Conservation (phyloP, 2,797 vertebrate genomes). For the Sebastes nivosus region DNA sequence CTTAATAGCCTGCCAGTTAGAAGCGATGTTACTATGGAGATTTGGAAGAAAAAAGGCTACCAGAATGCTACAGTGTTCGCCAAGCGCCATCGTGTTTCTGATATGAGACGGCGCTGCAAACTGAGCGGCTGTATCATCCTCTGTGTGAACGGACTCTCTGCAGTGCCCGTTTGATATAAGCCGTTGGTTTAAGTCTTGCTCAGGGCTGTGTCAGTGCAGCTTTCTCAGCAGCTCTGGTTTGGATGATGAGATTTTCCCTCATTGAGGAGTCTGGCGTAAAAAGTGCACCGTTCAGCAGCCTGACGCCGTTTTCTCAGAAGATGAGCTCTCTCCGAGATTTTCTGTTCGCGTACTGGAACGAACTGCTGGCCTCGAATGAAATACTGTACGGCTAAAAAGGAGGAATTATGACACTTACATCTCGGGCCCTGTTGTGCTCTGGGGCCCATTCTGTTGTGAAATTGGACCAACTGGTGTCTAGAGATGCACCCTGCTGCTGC, state of each 20-base stretch:
- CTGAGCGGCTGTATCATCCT: constrained; percentile 20
- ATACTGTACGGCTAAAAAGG: constrained; percentile 57
- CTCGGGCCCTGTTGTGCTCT: constrained; percentile 57
- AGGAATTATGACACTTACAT: constrained; percentile 62
- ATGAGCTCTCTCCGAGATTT: constrained; percentile 59
- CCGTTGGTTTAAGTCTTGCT: constrained; percentile 45
- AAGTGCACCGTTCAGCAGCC: constrained; percentile 80
- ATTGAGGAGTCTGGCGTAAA: constrained; percentile 67
- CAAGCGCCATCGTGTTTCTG: constrained; percentile 35
- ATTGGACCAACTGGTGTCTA: constrained; percentile 70
- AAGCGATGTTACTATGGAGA: constrained; percentile 76
- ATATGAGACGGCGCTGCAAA: constrained; percentile 30
- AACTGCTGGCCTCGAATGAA: constrained; percentile 64
- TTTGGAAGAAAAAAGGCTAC: constrained; percentile 58
- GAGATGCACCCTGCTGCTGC: constrained; percentile 65
- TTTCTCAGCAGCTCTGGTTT: constrained; percentile 55
- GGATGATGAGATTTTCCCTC: constrained; percentile 75
- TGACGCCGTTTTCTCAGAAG: constrained; percentile 62
- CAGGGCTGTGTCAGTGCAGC: constrained; percentile 58
- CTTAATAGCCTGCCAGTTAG: constrained; percentile 45
- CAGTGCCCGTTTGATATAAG: constrained; percentile 56
- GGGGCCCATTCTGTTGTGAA: constrained; percentile 65
- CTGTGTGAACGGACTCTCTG: constrained; percentile 34
- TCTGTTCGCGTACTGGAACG: constrained; percentile 50
- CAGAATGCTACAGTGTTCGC: constrained; percentile 53